These are phyloP conservation scores for Ahaetulla prasina DNA, from an alignment of 2,113 vertebrate genomes.

Conservation along the genomic window DNA sequence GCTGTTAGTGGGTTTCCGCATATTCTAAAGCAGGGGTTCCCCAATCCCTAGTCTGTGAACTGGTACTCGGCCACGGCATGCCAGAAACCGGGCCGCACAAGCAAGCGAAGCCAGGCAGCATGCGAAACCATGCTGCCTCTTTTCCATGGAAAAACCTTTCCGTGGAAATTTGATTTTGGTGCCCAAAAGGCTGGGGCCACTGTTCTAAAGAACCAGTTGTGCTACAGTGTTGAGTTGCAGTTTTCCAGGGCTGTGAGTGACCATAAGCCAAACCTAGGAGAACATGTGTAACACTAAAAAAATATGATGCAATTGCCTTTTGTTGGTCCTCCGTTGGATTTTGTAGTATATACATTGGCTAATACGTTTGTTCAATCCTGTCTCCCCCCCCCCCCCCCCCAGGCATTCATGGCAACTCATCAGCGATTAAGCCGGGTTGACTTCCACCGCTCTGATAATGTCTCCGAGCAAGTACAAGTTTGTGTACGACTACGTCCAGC, in stretches of 20 bases:
- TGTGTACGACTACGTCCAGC: conserved; percentile 81
- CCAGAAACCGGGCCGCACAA: no score
- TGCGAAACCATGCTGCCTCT: no score
- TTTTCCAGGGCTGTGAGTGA: background rate
- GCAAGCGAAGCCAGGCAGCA: no score
- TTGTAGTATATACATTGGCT: background rate
- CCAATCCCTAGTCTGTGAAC: no score
- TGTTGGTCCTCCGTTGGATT: background rate
- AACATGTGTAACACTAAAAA: background rate
- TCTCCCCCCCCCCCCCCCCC: background rate
- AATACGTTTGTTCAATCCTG: background rate
- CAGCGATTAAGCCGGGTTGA: conserved; percentile 48
- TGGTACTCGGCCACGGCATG: no score
- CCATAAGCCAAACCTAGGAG: background rate
- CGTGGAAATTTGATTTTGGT: no score
- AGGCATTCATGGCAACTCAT: conserved; percentile 41
- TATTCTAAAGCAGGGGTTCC: no score
- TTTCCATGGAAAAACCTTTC: no score
- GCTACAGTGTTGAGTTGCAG: background rate
- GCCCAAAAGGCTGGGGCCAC: no score
- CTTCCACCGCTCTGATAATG: conserved; percentile 29
- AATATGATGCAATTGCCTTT: background rate
- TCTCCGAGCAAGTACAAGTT: conserved; percentile 73
- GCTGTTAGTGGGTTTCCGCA: no score
- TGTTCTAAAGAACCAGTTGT: background rate